Evolutionary conservation across 1,140 invertebrate genomes (phyloP).

Genomic region (Drosophila lowei): DNA sequence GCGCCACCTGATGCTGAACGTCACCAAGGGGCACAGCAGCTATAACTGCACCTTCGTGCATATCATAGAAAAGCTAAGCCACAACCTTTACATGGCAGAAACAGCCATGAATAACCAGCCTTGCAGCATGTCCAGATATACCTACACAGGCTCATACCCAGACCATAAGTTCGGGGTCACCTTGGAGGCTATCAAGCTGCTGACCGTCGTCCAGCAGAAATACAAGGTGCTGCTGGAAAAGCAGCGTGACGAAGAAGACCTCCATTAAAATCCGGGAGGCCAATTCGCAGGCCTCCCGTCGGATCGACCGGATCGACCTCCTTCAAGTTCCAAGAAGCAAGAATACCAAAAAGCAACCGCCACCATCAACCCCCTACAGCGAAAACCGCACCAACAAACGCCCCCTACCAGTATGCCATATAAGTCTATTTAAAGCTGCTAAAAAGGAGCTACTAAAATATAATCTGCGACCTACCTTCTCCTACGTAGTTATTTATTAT

Average conservation of each 20-base stretch:
- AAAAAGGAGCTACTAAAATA: neutral
- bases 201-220: slow-evolving; percentile 22
- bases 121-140: neutral
- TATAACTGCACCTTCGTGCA: neutral
- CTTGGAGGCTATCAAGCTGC: slow-evolving; percentile 34
- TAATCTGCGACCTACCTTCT: neutral
- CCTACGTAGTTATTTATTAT: slow-evolving; percentile 1
- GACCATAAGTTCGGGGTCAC: neutral
- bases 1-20: neutral
- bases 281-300: no score
- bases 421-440: slow-evolving; percentile 19
- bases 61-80: slow-evolving; percentile 19
- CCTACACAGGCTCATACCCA: neutral
- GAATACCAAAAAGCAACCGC: slow-evolving; percentile 28
- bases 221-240: slow-evolving; percentile 22
- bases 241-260: no score
- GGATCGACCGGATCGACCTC: no score
- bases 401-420: no score
- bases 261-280: neutral
- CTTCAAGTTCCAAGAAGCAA: neutral
- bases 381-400: no score
- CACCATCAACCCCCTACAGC: slow-evolving; percentile 10
- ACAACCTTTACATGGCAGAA: slow-evolving; percentile 13
- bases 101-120: neutral
- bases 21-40: no score